Percentiles rank a stretch among this genome's conserved stretches.
Evolutionary conservation across 2,888 invertebrate genomes (phyloP).

Genomic region (Trypoxylon attenuatum): DNA sequence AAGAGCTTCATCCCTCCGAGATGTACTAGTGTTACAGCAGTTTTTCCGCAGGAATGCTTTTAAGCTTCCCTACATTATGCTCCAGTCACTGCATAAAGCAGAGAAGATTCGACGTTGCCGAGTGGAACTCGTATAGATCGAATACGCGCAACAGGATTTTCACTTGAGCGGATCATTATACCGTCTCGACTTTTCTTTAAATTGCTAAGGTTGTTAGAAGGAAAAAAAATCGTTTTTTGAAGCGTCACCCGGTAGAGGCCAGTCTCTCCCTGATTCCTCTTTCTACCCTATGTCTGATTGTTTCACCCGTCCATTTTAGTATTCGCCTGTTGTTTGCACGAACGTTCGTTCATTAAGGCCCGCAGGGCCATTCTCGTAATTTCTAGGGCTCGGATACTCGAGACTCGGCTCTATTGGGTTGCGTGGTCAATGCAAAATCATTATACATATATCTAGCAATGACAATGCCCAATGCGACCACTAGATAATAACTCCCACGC

Average conservation of each 20-base stretch:
- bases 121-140: too few species aligned
- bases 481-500: too few species aligned
- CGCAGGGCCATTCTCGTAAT: constrained; percentile 16
- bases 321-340: constrained; percentile 3
- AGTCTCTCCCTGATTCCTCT: too few species aligned
- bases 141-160: too few species aligned
- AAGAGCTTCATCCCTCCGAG: too few species aligned
- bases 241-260: neutral
- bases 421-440: neutral
- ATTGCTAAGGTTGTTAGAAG: neutral
- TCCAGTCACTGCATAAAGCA: too few species aligned
- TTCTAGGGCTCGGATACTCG: constrained; percentile 2
- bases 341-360: constrained; percentile 11
- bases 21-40: too few species aligned
- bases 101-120: too few species aligned
- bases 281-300: neutral
- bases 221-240: neutral
- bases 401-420: neutral
- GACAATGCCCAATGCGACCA: too few species aligned
- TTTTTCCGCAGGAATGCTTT: too few species aligned
- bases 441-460: neutral
- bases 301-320: neutral
- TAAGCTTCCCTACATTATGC: too few species aligned
- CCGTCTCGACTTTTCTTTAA: neutral
- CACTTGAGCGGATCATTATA: neutral